Conservation (phyloP, 2,113 vertebrate genomes). For the Labrus mixtus region DNA sequence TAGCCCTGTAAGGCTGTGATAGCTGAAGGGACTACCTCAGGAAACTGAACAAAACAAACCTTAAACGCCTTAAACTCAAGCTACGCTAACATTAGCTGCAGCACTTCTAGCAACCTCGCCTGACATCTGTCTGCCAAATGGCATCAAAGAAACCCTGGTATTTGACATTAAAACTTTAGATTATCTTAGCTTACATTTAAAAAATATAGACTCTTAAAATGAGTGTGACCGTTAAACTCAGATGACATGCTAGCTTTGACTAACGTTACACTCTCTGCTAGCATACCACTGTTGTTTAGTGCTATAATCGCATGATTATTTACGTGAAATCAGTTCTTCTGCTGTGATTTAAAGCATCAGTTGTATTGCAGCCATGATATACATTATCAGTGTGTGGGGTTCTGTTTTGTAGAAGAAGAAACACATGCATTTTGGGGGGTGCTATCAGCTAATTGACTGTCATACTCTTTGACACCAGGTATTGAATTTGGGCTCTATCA, state of each 20-base stretch:
- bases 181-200: not conserved
- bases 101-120: too few species aligned
- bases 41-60: too few species aligned
- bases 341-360: not conserved
- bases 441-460: not conserved
- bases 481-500: not conserved
- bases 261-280: not conserved
- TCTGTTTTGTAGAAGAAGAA: not conserved
- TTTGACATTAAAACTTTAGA: not conserved
- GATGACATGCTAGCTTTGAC: not conserved
- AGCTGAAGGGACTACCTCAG: not conserved
- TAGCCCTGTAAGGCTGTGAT: not conserved
- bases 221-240: not conserved
- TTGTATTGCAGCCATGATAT: not conserved
- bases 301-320: not conserved
- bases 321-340: not conserved
- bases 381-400: not conserved
- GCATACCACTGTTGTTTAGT: not conserved
- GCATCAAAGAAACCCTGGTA: not conserved
- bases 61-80: not conserved
- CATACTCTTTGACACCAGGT: too few species aligned
- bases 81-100: not conserved
- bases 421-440: not conserved
- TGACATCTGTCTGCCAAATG: too few species aligned
- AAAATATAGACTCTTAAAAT: not conserved